phyloP scores from a whole-genome alignment of 2,113 vertebrate species.

The Thermophis baileyi region DNA sequence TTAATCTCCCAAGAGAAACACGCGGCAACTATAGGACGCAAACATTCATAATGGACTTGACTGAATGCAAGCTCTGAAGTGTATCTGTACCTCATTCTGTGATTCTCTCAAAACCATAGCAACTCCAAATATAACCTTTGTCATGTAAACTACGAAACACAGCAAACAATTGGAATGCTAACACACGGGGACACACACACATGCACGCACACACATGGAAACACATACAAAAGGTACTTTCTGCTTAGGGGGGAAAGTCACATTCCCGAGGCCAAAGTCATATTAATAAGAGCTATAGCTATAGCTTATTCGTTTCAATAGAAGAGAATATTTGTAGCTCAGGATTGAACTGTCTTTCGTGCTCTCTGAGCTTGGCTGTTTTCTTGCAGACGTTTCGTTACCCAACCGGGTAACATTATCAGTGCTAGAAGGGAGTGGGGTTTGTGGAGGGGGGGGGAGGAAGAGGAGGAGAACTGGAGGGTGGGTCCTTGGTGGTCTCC shows the following conservation, averaged over 20 bases:
- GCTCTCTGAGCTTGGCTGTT: not conserved
- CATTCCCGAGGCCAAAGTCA: not conserved
- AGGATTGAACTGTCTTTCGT: not conserved
- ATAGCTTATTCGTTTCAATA: not conserved
- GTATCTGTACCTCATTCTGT: slow-evolving; percentile 2
- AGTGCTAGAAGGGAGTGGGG: not conserved
- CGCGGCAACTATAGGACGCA: not conserved
- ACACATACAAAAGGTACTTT: not conserved
- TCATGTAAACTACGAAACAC: slow-evolving; percentile 2
- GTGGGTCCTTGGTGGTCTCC: not conserved
- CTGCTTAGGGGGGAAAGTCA: not conserved
- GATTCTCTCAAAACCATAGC: not conserved
- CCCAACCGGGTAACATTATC: not conserved
- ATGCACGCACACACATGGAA: not conserved
- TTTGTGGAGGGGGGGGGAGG: not conserved
- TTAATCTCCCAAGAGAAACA: not conserved
- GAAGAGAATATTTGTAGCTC: not conserved
- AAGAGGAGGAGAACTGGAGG: not conserved
- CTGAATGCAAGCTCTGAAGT: not conserved
- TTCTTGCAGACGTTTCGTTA: not conserved
- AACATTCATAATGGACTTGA: not conserved
- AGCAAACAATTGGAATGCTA: not conserved
- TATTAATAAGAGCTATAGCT: slow-evolving; percentile 19
- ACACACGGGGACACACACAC: not conserved
- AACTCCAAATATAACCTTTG: slow-evolving; percentile 1